These are phyloP conservation scores for Chelidonichthys spinosus DNA, from an alignment of 2,797 vertebrate genomes.

Conservation along the genomic window DNA sequence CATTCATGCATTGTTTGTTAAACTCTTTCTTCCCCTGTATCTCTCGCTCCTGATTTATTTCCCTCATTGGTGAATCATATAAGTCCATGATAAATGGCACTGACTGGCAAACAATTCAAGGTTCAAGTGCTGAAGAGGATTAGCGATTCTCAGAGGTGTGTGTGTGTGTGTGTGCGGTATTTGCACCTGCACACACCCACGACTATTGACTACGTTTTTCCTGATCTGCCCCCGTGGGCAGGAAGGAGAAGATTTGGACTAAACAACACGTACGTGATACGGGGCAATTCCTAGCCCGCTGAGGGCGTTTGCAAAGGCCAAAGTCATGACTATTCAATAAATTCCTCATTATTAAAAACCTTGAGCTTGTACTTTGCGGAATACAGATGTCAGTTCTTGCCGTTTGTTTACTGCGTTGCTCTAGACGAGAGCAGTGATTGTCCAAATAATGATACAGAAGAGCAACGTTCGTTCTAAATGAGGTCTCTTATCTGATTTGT, in stretches of 20 bases:
- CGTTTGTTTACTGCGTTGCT: conserved; percentile 48
- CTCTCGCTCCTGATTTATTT: conserved; percentile 55
- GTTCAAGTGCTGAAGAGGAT: conserved; percentile 69
- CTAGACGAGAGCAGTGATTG: neutral
- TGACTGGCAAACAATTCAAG: conserved; percentile 68
- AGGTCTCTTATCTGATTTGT: conserved; percentile 2
- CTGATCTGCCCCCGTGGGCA: conserved; percentile 37
- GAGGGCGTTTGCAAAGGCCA: conserved; percentile 73
- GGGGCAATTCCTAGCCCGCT: conserved; percentile 54
- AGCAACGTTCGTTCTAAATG: conserved; percentile 35
- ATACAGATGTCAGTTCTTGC: conserved; percentile 65
- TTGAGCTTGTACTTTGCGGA: conserved; percentile 49
- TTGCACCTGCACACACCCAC: conserved; percentile 6
- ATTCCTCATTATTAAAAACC: conserved; percentile 68
- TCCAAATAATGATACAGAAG: conserved; percentile 21
- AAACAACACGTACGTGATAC: conserved; percentile 64
- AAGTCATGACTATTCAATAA: conserved; percentile 78
- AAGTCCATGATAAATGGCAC: conserved; percentile 69
- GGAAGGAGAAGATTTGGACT: conserved; percentile 58
- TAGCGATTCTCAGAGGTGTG: conserved; percentile 47
- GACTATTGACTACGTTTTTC: conserved; percentile 62
- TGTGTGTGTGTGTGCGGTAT: conserved; percentile 14
- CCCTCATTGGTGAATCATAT: conserved; percentile 67
- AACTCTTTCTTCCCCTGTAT: conserved; percentile 21
- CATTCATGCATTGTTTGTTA: conserved; percentile 34